Base-by-base conservation (phyloP, 2,888 invertebrate genomes). In the Diploptera punctata region DNA sequence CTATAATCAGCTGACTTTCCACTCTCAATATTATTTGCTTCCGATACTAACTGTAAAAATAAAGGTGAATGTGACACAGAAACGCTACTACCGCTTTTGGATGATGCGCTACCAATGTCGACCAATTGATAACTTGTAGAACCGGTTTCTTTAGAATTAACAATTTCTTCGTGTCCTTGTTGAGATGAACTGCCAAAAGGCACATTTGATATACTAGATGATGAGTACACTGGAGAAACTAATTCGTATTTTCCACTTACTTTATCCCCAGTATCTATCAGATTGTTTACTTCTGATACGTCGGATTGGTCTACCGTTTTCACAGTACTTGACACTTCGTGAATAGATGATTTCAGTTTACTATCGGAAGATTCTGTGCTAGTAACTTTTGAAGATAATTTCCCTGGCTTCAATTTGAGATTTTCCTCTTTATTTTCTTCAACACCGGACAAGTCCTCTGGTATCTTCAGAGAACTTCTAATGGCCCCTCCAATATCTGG, bases 101-200 rank as follows among this genome's bases (percentile, higher is more conserved):
- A 57, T n/a, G 31, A 57, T 13, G 19, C 18, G 10, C 65, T 33
- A 24, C 65, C 65, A 47, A 65, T 47, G n/a, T 65, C 65, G 9
- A 65, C n/a, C 18, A 65, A n/a, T 29, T 65, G 43, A 18, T 65
- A 65, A 7, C 65, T 65, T 18, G 24, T 24, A 18, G 65, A 57
- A 26, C 57, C 57, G 0, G n/a, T 29, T 16, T 16, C 29, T 29
- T 57, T 18, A 16, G 26, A 29, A 5, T 33, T 5, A 18, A 5
- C 31, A 16, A n/a, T 29, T 1, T 13, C 13, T n/a, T 26, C n/a
- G n/a, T 1, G n/a, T n/a, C 7, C 57, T 31, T 26, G 26, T n/a
- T 24, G 24, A n/a, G 57, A 2, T 57, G 10, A 10, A 33, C 33
- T 33, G 5, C 9, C 21, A 52, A 29, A 57, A 16, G 4, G 26